These are phyloP conservation scores for Sarcophaga caerulescens DNA, from an alignment of 2,888 invertebrate species.

Conservation along the genomic window DNA sequence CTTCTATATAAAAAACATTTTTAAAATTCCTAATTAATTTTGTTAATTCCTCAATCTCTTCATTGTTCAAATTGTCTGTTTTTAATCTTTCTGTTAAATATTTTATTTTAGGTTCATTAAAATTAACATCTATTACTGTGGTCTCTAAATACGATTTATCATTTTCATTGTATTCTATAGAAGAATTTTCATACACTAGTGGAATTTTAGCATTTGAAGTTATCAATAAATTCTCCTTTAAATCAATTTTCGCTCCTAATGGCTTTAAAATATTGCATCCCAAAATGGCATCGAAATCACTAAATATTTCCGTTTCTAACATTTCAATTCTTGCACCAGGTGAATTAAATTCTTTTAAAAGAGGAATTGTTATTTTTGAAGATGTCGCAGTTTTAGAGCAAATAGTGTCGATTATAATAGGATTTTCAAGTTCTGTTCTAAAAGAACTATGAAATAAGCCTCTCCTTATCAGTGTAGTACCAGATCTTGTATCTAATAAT, in stretches of 20 bases:
- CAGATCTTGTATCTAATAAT: too few species aligned
- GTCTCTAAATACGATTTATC: conserved; percentile 27
- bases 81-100: conserved; percentile 25
- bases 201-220: conserved; percentile 35
- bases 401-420: conserved; percentile 14
- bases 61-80: conserved; percentile 35
- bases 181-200: conserved; percentile 19
- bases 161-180: conserved; percentile 3
- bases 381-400: conserved; percentile 27
- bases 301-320: background rate
- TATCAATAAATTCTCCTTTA: conserved; percentile 1
- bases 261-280: background rate
- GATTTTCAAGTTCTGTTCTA: conserved; percentile 1
- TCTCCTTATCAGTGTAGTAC: conserved; percentile 30
- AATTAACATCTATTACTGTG: conserved; percentile 46
- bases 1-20: too few species aligned
- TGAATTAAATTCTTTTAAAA: background rate
- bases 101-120: conserved; percentile 30
- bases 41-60: conserved; percentile 28
- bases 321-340: conserved; percentile 48
- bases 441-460: conserved; percentile 34
- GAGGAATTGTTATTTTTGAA: conserved; percentile 22
- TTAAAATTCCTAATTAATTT: conserved; percentile 31
- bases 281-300: background rate
- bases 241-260: too few species aligned